Conservation (phyloP, 2,113 vertebrate species). For the Oncorhynchus clarkii region DNA sequence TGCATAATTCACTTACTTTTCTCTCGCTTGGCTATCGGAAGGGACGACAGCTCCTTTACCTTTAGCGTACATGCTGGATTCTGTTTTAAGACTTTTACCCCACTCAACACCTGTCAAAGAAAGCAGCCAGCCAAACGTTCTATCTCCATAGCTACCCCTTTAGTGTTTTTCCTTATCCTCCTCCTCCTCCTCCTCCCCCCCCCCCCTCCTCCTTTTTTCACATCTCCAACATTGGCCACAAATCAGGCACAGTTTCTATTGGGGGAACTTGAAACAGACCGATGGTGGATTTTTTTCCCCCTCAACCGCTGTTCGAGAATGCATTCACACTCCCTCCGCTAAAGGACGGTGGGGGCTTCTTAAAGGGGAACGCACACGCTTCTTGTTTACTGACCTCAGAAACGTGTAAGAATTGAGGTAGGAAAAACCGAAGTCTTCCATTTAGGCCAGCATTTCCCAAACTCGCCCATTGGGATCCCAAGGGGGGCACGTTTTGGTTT, state of each 20-base stretch:
- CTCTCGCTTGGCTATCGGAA: conserved; percentile 90
- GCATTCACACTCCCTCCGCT: conserved; percentile 71
- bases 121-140: conserved; percentile 81
- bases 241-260: conserved; percentile 83
- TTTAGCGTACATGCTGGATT: conserved; percentile 90
- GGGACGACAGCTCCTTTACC: conserved; percentile 90
- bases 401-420: conserved; percentile 38
- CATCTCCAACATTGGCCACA: conserved; percentile 82
- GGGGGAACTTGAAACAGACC: conserved; percentile 82
- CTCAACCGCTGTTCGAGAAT: conserved; percentile 81
- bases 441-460: neutral
- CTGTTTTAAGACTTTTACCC: conserved; percentile 83
- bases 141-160: conserved; percentile 86
- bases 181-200: conserved; percentile 34
- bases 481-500: no score
- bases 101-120: conserved; percentile 91
- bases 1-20: conserved; percentile 84
- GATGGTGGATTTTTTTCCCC: conserved; percentile 68
- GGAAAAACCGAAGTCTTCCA: neutral
- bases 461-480: neutral
- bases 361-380: conserved; percentile 72
- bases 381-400: conserved; percentile 64
- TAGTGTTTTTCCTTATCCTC: conserved; percentile 68
- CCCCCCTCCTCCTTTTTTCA: conserved; percentile 63
- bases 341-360: conserved; percentile 71